Conservation (phyloP, 1,140 invertebrate genomes). For the Galleria mellonella region DNA sequence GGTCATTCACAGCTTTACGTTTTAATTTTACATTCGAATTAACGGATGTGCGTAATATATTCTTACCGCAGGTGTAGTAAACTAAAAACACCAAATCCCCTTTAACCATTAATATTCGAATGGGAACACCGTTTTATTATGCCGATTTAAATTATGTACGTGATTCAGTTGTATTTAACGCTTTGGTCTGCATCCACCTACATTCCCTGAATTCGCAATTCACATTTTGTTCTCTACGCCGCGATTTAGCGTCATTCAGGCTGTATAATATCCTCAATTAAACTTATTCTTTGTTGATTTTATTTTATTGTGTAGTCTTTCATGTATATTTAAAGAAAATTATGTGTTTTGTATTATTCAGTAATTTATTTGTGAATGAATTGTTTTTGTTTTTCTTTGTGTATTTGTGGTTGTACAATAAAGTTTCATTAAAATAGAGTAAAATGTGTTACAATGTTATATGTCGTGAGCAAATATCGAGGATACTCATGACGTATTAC, state of each 20-base stretch:
- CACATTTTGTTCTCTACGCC: background rate
- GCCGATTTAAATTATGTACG: constrained; percentile 9
- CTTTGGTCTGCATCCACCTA: background rate
- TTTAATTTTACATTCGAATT: background rate
- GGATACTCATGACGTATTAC: too few species aligned
- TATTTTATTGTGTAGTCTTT: background rate
- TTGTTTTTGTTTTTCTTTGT: background rate
- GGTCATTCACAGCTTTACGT: background rate
- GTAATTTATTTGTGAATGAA: too few species aligned
- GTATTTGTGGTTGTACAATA: background rate
- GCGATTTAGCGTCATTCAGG: background rate
- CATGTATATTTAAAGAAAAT: too few species aligned
- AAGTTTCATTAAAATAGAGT: too few species aligned
- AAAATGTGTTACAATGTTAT: too few species aligned
- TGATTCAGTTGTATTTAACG: constrained; percentile 11
- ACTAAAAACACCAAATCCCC: background rate
- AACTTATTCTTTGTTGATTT: background rate
- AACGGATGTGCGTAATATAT: background rate
- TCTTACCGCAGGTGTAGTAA: constrained; percentile 3
- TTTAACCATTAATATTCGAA: background rate
- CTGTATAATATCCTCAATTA: background rate
- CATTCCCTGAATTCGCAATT: background rate
- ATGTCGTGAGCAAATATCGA: too few species aligned
- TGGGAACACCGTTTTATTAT: background rate
- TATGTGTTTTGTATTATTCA: too few species aligned